phyloP scores from a whole-genome alignment of 1,140 invertebrate genomes.

The Bombus waltoni region DNA sequence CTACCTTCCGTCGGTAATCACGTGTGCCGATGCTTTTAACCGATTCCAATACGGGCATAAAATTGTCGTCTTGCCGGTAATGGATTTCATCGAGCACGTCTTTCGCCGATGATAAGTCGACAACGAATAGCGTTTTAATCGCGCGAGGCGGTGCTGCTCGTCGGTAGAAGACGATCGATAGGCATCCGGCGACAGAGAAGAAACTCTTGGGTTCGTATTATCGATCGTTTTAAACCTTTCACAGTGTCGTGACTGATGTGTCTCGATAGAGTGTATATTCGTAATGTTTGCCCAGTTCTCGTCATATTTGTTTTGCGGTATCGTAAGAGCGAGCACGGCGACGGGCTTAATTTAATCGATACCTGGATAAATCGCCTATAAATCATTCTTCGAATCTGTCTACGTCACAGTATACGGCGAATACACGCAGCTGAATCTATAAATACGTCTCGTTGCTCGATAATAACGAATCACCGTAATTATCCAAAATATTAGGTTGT shows the following conservation, averaged over 20 bases:
- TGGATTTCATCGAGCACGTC: constrained; percentile 1
- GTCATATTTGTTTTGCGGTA: not conserved
- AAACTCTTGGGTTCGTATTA: not conserved
- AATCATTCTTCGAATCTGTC: not conserved
- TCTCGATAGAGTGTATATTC: not conserved
- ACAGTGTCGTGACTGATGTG: not conserved
- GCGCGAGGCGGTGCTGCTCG: not conserved
- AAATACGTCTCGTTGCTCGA: too few species aligned
- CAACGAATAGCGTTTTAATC: constrained; percentile 34
- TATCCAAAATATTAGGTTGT: too few species aligned
- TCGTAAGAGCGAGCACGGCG: not conserved
- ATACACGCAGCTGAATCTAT: too few species aligned
- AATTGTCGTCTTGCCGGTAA: constrained; percentile 9
- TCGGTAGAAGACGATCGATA: constrained; percentile 7
- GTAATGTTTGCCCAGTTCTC: not conserved
- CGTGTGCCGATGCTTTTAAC: constrained; percentile 16
- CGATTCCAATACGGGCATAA: not conserved
- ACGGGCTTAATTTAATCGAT: not conserved
- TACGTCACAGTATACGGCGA: too few species aligned
- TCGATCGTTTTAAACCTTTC: not conserved
- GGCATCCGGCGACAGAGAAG: not conserved
- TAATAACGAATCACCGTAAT: too few species aligned
- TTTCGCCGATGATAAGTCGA: not conserved
- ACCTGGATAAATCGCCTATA: not conserved
- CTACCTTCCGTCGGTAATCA: not conserved